phyloP scores from a whole-genome alignment of 2,113 vertebrate genomes.

The Alexandromys fortis region DNA sequence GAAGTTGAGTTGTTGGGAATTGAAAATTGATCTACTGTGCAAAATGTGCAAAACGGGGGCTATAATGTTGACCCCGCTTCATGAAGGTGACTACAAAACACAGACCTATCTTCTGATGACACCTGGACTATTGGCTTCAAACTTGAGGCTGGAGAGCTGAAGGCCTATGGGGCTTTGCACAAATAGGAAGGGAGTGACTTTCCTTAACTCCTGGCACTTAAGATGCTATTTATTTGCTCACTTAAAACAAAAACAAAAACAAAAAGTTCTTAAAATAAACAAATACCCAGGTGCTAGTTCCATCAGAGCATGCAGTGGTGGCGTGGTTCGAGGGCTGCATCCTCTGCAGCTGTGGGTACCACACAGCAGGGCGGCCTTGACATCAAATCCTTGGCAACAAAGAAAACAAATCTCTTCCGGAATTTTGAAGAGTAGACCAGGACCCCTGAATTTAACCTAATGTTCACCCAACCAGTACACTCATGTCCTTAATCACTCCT shows the following conservation, averaged over 20 bases:
- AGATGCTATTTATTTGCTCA: constrained; percentile 5
- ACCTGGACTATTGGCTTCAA: background rate
- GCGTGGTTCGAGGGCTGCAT: background rate
- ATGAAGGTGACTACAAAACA: constrained; percentile 38
- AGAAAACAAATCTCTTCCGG: background rate
- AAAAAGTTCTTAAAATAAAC: constrained; percentile 12
- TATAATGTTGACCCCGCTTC: constrained; percentile 55
- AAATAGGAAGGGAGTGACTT: constrained; percentile 3
- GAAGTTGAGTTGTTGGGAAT: constrained; percentile 66
- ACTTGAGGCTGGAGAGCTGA: background rate
- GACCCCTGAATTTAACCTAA: constrained; percentile 26
- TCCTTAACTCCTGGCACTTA: background rate
- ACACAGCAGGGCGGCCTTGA: background rate
- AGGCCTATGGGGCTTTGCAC: background rate
- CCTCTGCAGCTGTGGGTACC: background rate
- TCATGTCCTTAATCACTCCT: background rate
- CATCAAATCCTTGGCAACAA: background rate
- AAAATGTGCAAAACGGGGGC: constrained; percentile 54
- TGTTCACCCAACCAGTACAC: background rate
- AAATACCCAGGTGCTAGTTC: constrained; percentile 18
- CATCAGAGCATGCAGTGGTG: background rate
- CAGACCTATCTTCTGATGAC: background rate
- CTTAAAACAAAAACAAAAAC: constrained; percentile 33
- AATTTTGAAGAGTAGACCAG: background rate
- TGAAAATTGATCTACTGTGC: constrained; percentile 73